Conservation (phyloP, 2,113 vertebrate species). For the Muntiacus reevesi region DNA sequence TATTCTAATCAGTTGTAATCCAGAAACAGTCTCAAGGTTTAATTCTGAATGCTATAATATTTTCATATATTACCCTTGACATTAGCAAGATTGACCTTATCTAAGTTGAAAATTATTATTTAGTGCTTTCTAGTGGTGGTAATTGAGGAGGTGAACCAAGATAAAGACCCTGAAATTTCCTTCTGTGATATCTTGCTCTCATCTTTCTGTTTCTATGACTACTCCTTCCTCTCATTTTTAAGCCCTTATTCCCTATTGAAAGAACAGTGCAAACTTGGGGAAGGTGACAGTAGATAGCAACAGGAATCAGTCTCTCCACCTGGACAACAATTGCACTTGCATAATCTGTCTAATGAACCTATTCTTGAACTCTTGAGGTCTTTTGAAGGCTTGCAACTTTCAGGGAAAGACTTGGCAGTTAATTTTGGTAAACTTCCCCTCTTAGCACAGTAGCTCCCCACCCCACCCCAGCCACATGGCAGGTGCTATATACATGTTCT, state of each 20-base stretch:
- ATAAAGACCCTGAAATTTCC: background rate
- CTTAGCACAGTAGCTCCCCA: background rate
- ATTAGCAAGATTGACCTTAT: background rate
- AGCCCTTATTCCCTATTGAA: background rate
- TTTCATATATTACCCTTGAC: background rate
- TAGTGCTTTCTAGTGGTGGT: background rate
- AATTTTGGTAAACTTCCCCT: background rate
- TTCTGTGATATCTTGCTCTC: background rate
- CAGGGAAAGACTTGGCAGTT: background rate
- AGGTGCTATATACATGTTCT: background rate
- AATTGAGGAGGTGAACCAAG: background rate
- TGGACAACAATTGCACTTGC: background rate
- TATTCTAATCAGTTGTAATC: background rate
- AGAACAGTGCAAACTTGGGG: background rate
- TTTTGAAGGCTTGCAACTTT: background rate
- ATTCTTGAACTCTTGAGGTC: background rate
- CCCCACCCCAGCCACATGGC: background rate
- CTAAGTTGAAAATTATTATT: conserved; percentile 22
- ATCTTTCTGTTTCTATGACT: background rate
- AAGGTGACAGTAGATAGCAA: background rate
- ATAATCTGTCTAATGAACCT: background rate
- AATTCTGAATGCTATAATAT: background rate
- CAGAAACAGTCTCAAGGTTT: background rate
- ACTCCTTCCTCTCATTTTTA: background rate
- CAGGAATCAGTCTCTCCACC: background rate